Evolutionary conservation across 1,140 invertebrate species (phyloP).

Genomic region (Musca domestica): DNA sequence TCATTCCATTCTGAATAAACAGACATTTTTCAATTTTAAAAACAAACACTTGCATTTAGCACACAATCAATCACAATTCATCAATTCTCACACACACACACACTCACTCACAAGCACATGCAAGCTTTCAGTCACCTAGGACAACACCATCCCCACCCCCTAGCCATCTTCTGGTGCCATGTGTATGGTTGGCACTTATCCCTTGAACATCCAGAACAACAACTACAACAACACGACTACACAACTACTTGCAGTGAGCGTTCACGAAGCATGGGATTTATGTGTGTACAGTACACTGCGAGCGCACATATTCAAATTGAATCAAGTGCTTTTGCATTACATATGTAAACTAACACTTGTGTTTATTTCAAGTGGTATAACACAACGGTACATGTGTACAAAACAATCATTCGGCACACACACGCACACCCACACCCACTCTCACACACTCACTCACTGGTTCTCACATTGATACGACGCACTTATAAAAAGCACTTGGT

Average conservation of each 20-base stretch:
- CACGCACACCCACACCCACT: neutral
- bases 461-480: too few relatives aligned
- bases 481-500: too few relatives aligned
- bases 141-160: too few relatives aligned
- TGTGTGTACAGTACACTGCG: too few relatives aligned
- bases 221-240: too few relatives aligned
- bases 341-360: conserved; percentile 21
- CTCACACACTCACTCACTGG: too few relatives aligned
- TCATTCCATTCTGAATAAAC: neutral
- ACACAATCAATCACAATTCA: conserved; percentile 19
- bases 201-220: too few relatives aligned
- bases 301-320: conserved; percentile 24
- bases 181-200: neutral
- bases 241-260: too few relatives aligned
- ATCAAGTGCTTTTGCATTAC: conserved; percentile 4
- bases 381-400: neutral
- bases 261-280: too few relatives aligned
- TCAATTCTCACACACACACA: neutral
- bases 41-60: conserved; percentile 15
- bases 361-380: conserved; percentile 17
- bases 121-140: too few relatives aligned
- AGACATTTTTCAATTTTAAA: conserved; percentile 16
- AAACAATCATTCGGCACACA: neutral
- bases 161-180: neutral
- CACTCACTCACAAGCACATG: neutral